These are phyloP conservation scores for Mus musculus DNA, from an alignment of 2,113 vertebrate genomes.

Conservation along the genomic window GRCm39 chr13:64591501-64592000, in stretches of 20 bases:
- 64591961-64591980: not conserved
- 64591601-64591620: not conserved
- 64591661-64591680: not conserved
- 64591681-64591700: not conserved
- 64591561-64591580: not conserved
- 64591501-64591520: not conserved
- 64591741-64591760: not conserved
- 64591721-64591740: not conserved
- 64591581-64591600: not conserved
- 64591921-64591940: not conserved
- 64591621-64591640: too few species aligned
- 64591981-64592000: not conserved
- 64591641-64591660: not conserved
- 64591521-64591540: not conserved
- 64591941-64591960: not conserved
- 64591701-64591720: not conserved
- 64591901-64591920: not conserved
- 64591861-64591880: not conserved
- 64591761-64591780: not conserved
- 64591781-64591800: not conserved
- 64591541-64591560: not conserved
- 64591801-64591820: too few species aligned
- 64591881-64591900: not conserved
- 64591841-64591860: not conserved
- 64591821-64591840: too few species aligned